Percentiles rank a stretch among this genome's conserved stretches.
These are phyloP conservation scores for Onychomys torridus DNA, from an alignment of 2,797 vertebrate species.

Conservation along the genomic window DNA sequence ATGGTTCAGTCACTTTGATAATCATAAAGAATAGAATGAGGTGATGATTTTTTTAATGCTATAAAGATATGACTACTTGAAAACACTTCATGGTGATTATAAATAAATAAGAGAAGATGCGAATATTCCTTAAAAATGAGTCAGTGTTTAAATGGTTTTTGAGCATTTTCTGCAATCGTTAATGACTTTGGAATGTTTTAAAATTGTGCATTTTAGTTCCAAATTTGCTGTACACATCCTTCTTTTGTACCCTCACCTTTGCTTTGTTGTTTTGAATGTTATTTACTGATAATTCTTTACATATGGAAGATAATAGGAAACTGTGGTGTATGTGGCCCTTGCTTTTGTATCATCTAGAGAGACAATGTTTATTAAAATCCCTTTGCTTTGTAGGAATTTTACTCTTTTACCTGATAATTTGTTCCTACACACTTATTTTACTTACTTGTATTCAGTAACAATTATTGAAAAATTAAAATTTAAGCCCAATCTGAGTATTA, in stretches of 20 bases:
- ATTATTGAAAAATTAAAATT: not conserved
- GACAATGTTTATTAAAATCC: not conserved
- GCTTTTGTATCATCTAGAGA: not conserved
- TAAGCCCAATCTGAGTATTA: not conserved
- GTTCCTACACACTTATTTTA: not conserved
- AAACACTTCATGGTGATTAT: conserved; percentile 56
- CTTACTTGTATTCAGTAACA: not conserved
- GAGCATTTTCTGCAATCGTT: conserved; percentile 19
- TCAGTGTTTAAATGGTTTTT: conserved; percentile 20
- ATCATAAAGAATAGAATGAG: conserved; percentile 78
- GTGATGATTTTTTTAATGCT: conserved; percentile 76
- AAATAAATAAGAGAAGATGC: not conserved
- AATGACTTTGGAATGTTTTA: not conserved
- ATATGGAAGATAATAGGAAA: not conserved
- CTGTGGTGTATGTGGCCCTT: not conserved
- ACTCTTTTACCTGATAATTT: not conserved
- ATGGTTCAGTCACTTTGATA: conserved; percentile 80
- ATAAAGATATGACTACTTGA: conserved; percentile 75
- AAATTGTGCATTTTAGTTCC: conserved; percentile 34
- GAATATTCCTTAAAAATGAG: conserved; percentile 12
- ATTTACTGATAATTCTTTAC: not conserved
- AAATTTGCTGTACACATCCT: not conserved
- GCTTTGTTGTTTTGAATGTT: not conserved
- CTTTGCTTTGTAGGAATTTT: not conserved
- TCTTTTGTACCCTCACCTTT: not conserved